Conservation (phyloP, 2,888 invertebrate species). For the Philereme transversata region DNA sequence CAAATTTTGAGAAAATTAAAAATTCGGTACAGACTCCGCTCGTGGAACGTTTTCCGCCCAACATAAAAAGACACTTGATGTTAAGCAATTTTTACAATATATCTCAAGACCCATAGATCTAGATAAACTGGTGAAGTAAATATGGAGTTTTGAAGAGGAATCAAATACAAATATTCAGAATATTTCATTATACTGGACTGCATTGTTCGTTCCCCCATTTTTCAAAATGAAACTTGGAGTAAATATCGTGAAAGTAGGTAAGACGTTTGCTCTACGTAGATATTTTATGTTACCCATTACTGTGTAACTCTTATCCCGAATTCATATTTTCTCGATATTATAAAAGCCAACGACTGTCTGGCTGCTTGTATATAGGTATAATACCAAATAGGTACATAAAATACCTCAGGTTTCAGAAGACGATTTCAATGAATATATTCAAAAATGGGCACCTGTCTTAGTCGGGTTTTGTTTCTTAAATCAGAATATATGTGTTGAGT, state of each 20-base stretch:
- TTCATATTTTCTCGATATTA: too few species aligned
- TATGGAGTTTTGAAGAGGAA: constrained; percentile 55
- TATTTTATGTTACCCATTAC: not conserved
- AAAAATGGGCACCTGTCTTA: too few species aligned
- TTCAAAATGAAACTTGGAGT: constrained; percentile 52
- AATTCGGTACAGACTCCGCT: constrained; percentile 33
- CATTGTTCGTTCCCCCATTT: constrained; percentile 62
- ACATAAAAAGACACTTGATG: constrained; percentile 36
- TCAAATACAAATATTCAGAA: constrained; percentile 77
- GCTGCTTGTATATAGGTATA: too few species aligned
- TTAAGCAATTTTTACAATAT: constrained; percentile 9
- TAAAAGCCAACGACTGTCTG: too few species aligned
- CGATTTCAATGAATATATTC: too few species aligned
- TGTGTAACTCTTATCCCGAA: not conserved
- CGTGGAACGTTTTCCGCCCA: constrained; percentile 40
- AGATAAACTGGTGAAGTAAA: constrained; percentile 46
- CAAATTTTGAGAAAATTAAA: constrained; percentile 41
- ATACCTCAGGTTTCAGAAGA: too few species aligned
- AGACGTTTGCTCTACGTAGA: constrained; percentile 19
- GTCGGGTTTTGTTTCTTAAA: too few species aligned
- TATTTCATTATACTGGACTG: constrained; percentile 70
- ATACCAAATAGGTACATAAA: too few species aligned
- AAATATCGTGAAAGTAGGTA: constrained; percentile 15
- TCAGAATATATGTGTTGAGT: too few species aligned
- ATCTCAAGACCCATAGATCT: constrained; percentile 37